Percentiles rank a stretch among this genome's conserved stretches.
Evolutionary conservation across 2,888 invertebrate genomes (phyloP).

Genomic region (Anoplius nigerrimus): DNA sequence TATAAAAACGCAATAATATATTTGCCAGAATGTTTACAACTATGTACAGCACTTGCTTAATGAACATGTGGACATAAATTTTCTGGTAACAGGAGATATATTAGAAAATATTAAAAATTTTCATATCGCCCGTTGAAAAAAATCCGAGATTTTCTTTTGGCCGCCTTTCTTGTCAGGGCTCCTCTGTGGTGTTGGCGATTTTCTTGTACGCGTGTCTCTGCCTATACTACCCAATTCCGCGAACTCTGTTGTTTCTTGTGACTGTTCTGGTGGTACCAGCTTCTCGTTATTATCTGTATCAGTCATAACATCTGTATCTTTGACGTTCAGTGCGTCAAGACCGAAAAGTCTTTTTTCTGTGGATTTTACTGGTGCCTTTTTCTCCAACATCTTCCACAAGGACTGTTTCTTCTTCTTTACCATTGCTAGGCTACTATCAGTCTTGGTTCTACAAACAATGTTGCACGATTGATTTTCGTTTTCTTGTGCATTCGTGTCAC

Average conservation of each 20-base stretch:
- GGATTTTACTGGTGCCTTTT: slow-evolving; percentile 15
- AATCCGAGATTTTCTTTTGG: slow-evolving; percentile 55
- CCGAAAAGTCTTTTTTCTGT: neutral
- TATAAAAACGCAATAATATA: too few species aligned
- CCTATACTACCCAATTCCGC: neutral
- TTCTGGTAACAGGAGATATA: neutral
- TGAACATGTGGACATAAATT: neutral
- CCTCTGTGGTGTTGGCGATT: slow-evolving; percentile 10
- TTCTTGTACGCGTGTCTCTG: slow-evolving; percentile 5
- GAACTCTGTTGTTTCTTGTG: neutral
- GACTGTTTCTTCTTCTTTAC: slow-evolving; percentile 33
- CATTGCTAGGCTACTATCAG: neutral
- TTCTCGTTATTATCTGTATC: neutral
- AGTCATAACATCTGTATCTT: neutral
- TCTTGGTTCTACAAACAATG: neutral
- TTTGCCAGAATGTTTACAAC: neutral
- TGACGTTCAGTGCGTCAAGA: neutral
- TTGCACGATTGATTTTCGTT: neutral
- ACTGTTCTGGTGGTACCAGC: neutral
- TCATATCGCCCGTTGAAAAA: slow-evolving; percentile 45
- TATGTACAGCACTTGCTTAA: slow-evolving; percentile 7
- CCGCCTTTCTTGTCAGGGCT: slow-evolving; percentile 30
- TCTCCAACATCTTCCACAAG: slow-evolving; percentile 37
- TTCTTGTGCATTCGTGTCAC: neutral
- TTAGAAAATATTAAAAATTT: neutral